Percentiles rank a stretch among this genome's conserved stretches.
Conservation (phyloP, 2,113 vertebrate genomes). For the Lucifuga dentata region DNA sequence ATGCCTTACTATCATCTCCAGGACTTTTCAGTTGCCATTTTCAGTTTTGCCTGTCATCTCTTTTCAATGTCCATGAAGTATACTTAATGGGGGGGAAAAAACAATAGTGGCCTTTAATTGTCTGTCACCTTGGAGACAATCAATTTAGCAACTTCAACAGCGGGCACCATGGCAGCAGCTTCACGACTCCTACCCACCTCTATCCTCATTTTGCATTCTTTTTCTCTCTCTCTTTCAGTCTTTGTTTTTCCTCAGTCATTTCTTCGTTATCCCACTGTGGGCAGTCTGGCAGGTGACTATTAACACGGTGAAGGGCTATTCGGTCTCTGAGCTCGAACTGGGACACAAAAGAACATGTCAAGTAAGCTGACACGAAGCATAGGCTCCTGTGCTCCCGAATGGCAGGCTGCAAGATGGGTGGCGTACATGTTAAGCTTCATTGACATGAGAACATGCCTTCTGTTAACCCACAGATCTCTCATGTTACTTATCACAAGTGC, state of each 20-base stretch:
- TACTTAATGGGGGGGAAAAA: slow-evolving; percentile 6
- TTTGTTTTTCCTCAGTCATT: slow-evolving; percentile 4
- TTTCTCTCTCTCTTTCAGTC: background rate
- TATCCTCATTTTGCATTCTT: slow-evolving; percentile 10
- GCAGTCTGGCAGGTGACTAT: slow-evolving; percentile 53
- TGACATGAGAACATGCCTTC: slow-evolving; percentile 24
- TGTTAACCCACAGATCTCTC: background rate
- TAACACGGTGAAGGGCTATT: slow-evolving; percentile 43
- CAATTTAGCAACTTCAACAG: slow-evolving; percentile 17
- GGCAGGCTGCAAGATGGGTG: slow-evolving; percentile 5
- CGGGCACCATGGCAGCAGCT: slow-evolving; percentile 12
- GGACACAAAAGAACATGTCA: slow-evolving; percentile 57
- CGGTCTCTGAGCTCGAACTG: slow-evolving; percentile 14
- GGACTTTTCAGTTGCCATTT: slow-evolving; percentile 11
- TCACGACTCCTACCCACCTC: slow-evolving; percentile 19
- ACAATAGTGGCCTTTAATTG: slow-evolving; percentile 45
- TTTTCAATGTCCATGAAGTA: slow-evolving; percentile 7
- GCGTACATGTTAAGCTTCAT: slow-evolving; percentile 38
- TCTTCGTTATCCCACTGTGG: slow-evolving; percentile 8
- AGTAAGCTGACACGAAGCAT: slow-evolving; percentile 47
- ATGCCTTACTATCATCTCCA: background rate
- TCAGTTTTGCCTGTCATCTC: background rate
- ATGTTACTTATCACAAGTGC: background rate
- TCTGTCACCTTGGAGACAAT: slow-evolving; percentile 62
- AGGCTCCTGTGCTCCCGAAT: slow-evolving; percentile 29